Percentiles rank a stretch among this genome's conserved stretches.
Conservation (phyloP, 2,113 vertebrate species). For the Leptobrachium leishanense region DNA sequence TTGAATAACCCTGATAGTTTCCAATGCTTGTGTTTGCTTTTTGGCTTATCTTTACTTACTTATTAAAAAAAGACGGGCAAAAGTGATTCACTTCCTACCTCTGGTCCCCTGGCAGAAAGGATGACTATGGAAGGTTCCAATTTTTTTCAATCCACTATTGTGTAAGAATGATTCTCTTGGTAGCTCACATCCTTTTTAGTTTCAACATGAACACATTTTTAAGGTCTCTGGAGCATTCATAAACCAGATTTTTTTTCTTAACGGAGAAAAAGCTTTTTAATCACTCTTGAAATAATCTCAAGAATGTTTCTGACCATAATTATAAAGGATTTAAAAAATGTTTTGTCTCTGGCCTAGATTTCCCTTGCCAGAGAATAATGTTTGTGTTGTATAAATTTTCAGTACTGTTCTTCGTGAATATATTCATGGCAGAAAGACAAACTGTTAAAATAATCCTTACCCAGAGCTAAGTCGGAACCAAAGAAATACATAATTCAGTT, state of each 20-base stretch:
- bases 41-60: too few species aligned
- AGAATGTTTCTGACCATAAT: slow-evolving; percentile 5
- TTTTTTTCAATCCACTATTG: slow-evolving; percentile 17
- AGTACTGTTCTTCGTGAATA: slow-evolving; percentile 5
- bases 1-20: too few species aligned
- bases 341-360: not conserved
- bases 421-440: not conserved
- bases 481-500: not conserved
- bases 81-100: slow-evolving; percentile 31
- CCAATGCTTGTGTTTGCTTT: too few species aligned
- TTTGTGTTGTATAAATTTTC: slow-evolving; percentile 4
- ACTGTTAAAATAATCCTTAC: not conserved
- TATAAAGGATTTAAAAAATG: not conserved
- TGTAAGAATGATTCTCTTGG: slow-evolving; percentile 8
- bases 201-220: slow-evolving; percentile 6
- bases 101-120: slow-evolving; percentile 3
- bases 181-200: not conserved
- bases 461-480: not conserved
- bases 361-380: not conserved
- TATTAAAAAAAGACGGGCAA: too few species aligned
- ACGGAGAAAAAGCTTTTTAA: not conserved
- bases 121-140: slow-evolving; percentile 1
- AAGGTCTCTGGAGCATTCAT: not conserved
- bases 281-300: slow-evolving; percentile 9
- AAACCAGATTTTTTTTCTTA: not conserved